Percentiles rank a stretch among this genome's conserved stretches.
Evolutionary conservation across 1,140 invertebrate genomes (phyloP).

Genomic region (Mactra quadrangularis): DNA sequence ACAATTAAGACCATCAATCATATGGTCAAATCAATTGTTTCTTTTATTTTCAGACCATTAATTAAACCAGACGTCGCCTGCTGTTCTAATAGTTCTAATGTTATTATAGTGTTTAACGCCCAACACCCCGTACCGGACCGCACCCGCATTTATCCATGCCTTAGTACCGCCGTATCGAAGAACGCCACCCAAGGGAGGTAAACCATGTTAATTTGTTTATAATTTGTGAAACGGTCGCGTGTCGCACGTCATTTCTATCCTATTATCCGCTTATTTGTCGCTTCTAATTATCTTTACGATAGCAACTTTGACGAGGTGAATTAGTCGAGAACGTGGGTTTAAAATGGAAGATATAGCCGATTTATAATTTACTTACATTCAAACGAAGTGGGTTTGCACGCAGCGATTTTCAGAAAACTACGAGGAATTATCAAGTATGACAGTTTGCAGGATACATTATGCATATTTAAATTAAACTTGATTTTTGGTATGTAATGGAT

Average conservation of each 20-base stretch:
- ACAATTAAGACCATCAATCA: background rate
- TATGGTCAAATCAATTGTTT: background rate
- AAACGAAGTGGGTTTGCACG: constrained; percentile 14
- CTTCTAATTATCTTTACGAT: constrained; percentile 52
- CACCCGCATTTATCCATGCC: too few relatives aligned
- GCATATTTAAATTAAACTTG: too few relatives aligned
- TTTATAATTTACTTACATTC: constrained; percentile 27
- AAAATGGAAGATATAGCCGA: constrained; percentile 2
- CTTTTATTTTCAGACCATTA: too few relatives aligned
- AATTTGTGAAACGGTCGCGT: constrained; percentile 60
- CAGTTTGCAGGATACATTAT: too few relatives aligned
- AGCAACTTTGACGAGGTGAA: constrained; percentile 6
- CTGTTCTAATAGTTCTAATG: too few relatives aligned
- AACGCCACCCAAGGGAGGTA: constrained; percentile 40
- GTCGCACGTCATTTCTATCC: constrained; percentile 59
- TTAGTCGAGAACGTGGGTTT: constrained; percentile 12
- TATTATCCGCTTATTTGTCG: constrained; percentile 59
- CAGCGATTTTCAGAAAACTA: background rate
- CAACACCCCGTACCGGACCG: too few relatives aligned
- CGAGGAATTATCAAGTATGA: too few relatives aligned
- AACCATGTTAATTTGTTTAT: constrained; percentile 65
- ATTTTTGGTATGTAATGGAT: too few relatives aligned
- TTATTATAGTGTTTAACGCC: too few relatives aligned
- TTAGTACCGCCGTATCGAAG: background rate
- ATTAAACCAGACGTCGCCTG: too few relatives aligned